Base-by-base conservation (phyloP, 2,797 vertebrate species). In the Pteropus rufus region DNA sequence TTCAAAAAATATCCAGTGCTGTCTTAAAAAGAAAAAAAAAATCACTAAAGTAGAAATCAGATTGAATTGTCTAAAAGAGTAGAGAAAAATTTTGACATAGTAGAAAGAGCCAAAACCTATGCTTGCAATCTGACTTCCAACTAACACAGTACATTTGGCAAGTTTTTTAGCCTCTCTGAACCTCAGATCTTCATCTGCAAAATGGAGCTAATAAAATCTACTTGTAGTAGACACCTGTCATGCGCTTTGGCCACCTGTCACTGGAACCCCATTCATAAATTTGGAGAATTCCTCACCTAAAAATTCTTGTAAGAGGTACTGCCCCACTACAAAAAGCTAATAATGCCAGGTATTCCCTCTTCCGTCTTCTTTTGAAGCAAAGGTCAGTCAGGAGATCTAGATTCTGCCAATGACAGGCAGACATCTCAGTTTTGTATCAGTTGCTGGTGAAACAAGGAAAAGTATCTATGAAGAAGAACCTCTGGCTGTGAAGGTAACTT, bases 81-180 rank as follows among this genome's bases (percentile, higher is more conserved):
- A 77, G 82, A 96, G 72, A 96, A 90, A 96, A 95, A 89, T 75
- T 84, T 73, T 95, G 87, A 97, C 93, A 92, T 69, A 86, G 70
- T 41, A 92, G 80, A 81, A 94, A 93, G 19, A 96, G 81, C 88
- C 94, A 93, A 97, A 97, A 88, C 49, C 70, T 73, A 31, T n/a
- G 31, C 76, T 73, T 88, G 91, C 69, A 58, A 62, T 46, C 92
- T 97, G 65, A 93, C 65, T 96, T 56, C 49, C 91, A 94, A 69
- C 52, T 34, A 94, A 88, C 80, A 49, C 70, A 92, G 18, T 26
- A 88, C 54, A 95, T 94, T 15, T 96, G 81, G 70, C 70, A 87
- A 77, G 31, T 3, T 31, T 92, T 89, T 69, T 84, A 94, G 64
- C 44, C 19, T 56, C 26, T 91, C 52, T 88, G 60, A 88, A 93